Evolutionary conservation across 2,888 invertebrate species (phyloP).

Genomic region (Ditylenchus weischeri): DNA sequence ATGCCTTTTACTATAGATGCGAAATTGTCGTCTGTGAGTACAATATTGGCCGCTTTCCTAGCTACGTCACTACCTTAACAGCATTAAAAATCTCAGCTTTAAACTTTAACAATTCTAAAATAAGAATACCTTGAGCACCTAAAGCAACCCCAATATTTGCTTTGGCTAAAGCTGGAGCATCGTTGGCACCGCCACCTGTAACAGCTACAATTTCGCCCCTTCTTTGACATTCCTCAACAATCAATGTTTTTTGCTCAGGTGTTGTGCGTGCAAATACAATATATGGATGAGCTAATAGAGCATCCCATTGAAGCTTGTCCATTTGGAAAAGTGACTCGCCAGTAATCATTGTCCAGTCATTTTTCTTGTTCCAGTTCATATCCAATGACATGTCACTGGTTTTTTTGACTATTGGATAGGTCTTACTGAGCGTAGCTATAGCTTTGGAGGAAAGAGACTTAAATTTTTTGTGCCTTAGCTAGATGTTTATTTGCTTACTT

Average conservation of each 20-base stretch:
- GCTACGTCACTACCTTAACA: conserved; percentile 41
- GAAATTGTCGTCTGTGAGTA: conserved; percentile 53
- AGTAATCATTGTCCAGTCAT: conserved; percentile 49
- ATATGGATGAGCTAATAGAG: conserved; percentile 48
- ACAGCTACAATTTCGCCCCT: conserved; percentile 55
- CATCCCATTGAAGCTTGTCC: conserved; percentile 47
- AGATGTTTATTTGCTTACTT: background rate
- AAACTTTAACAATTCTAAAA: too few species aligned
- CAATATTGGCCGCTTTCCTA: conserved; percentile 3
- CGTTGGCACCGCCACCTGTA: conserved; percentile 56
- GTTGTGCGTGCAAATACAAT: conserved; percentile 57
- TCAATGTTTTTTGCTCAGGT: conserved; percentile 53
- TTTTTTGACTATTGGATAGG: too few species aligned
- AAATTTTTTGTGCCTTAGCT: too few species aligned
- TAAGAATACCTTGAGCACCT: conserved; percentile 35
- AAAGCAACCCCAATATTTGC: conserved; percentile 50
- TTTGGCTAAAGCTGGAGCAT: conserved; percentile 55
- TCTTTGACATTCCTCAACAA: conserved; percentile 54
- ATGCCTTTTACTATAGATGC: conserved; percentile 27
- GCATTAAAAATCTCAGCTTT: background rate
- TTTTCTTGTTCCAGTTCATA: conserved; percentile 20
- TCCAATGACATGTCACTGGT: background rate
- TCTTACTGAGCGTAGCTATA: too few species aligned
- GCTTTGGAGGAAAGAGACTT: too few species aligned
- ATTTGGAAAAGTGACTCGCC: conserved; percentile 47